Conservation (phyloP, 2,888 invertebrate species). For the Chirona hameri region DNA sequence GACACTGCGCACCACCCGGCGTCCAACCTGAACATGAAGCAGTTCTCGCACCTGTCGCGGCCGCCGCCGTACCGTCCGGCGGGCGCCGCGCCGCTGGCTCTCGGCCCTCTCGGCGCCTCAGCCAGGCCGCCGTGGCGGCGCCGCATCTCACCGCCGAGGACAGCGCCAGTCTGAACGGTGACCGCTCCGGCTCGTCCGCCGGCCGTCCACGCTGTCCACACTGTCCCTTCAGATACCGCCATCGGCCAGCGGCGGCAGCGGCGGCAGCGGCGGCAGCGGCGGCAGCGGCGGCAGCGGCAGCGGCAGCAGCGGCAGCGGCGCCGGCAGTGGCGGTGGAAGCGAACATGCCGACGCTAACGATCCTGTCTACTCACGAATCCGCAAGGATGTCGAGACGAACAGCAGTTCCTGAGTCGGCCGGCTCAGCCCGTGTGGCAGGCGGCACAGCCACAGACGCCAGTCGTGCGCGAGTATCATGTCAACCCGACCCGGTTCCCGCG, state of each 20-base stretch:
- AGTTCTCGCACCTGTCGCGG: constrained; percentile 42
- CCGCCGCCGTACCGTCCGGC: constrained; percentile 43
- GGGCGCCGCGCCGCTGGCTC: not conserved
- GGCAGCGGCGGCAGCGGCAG: not conserved
- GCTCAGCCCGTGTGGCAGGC: constrained; percentile 58
- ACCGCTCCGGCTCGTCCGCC: not conserved
- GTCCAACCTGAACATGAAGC: constrained; percentile 59
- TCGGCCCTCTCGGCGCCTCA: constrained; percentile 36
- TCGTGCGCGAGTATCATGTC: constrained; percentile 66
- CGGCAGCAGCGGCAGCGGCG: no score
- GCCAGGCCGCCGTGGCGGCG: constrained; percentile 57
- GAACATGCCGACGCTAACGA: constrained; percentile 38
- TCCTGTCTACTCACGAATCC: constrained; percentile 51
- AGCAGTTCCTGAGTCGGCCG: constrained; percentile 77
- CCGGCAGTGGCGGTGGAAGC: not conserved
- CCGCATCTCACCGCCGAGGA: constrained; percentile 7
- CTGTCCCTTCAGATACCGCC: not conserved
- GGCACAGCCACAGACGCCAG: constrained; percentile 43
- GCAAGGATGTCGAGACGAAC: constrained; percentile 85
- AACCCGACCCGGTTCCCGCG: constrained; percentile 70
- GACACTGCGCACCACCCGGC: constrained; percentile 87
- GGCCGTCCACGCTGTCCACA: constrained; percentile 5
- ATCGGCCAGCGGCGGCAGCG: no score
- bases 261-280: not conserved
- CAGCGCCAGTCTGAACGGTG: constrained; percentile 7